Evolutionary conservation across 2,888 invertebrate genomes (phyloP).

Genomic region (Brenthis daphne): DNA sequence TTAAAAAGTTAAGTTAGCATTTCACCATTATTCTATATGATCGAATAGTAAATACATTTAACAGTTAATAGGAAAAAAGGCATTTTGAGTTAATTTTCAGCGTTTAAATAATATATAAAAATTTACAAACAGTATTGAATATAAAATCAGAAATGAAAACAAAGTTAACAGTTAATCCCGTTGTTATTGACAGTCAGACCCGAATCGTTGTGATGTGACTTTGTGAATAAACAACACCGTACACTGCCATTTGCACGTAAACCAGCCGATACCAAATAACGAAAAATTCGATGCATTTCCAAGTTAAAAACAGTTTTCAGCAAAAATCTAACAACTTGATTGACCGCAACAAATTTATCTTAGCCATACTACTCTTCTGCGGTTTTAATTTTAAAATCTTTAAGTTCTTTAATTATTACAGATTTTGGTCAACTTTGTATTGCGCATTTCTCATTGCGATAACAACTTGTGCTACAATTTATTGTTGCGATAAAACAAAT

Average conservation of each 20-base stretch:
- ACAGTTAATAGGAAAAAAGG: background rate
- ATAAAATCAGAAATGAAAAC: conserved; percentile 39
- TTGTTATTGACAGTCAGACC: conserved; percentile 55
- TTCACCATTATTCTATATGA: too few species aligned
- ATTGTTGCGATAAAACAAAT: conserved; percentile 48
- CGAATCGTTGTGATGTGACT: conserved; percentile 50
- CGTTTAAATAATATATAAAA: background rate
- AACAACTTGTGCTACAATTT: conserved; percentile 50
- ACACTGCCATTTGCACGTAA: conserved; percentile 35
- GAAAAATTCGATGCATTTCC: conserved; percentile 30
- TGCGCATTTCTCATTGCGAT: conserved; percentile 49
- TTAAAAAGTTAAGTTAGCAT: too few species aligned
- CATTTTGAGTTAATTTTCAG: background rate
- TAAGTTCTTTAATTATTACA: conserved; percentile 45
- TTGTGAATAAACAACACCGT: conserved; percentile 45
- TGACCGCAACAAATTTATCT: conserved; percentile 50
- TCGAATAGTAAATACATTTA: too few species aligned
- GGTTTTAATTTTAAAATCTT: conserved; percentile 64
- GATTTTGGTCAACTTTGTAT: conserved; percentile 49
- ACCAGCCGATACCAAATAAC: conserved; percentile 40
- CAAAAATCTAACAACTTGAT: conserved; percentile 12
- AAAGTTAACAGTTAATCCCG: conserved; percentile 47
- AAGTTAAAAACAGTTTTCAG: conserved; percentile 26
- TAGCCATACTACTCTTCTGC: conserved; percentile 55
- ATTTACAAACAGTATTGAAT: conserved; percentile 43